phyloP scores from a whole-genome alignment of 2,113 vertebrate species.

The Channa maculata region DNA sequence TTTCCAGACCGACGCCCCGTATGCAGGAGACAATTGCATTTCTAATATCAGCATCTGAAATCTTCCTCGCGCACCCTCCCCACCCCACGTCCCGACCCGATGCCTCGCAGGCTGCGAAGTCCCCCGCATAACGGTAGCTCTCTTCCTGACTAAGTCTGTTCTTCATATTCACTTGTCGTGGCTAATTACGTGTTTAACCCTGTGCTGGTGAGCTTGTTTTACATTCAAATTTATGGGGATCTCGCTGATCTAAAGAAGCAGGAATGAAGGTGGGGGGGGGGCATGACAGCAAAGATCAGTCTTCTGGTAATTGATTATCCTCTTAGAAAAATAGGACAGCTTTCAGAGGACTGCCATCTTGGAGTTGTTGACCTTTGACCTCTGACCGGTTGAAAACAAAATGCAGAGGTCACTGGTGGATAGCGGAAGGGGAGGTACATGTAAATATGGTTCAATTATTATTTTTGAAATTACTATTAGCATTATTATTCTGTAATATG shows the following conservation, averaged over 20 bases:
- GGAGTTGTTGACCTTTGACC: conserved; percentile 70
- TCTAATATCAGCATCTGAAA: conserved; percentile 82
- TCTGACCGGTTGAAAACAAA: conserved; percentile 2
- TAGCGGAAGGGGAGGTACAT: background rate
- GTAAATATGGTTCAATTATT: background rate
- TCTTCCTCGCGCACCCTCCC: conserved; percentile 55
- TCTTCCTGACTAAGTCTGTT: conserved; percentile 58
- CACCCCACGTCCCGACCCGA: conserved; percentile 60
- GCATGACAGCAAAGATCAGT: conserved; percentile 79
- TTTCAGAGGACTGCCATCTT: conserved; percentile 47
- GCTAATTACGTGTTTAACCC: conserved; percentile 82
- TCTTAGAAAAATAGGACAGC: conserved; percentile 74
- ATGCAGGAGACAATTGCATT: conserved; percentile 83
- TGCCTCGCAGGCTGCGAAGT: conserved; percentile 69
- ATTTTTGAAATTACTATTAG: conserved; percentile 16
- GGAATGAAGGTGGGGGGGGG: conserved; percentile 50
- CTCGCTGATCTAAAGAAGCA: conserved; percentile 82
- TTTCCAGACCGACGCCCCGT: conserved; percentile 77
- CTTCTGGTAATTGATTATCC: conserved; percentile 86
- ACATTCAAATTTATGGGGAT: conserved; percentile 83
- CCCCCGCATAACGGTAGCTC: conserved; percentile 66
- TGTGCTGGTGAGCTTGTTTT: conserved; percentile 80
- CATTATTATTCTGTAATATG: conserved; percentile 29
- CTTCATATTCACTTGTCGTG: conserved; percentile 71
- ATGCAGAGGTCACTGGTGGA: conserved; percentile 40